These are phyloP conservation scores for Plumapathes pennacea DNA, from an alignment of 92 coral and sea anemone genomes.

Conservation along the genomic window DNA sequence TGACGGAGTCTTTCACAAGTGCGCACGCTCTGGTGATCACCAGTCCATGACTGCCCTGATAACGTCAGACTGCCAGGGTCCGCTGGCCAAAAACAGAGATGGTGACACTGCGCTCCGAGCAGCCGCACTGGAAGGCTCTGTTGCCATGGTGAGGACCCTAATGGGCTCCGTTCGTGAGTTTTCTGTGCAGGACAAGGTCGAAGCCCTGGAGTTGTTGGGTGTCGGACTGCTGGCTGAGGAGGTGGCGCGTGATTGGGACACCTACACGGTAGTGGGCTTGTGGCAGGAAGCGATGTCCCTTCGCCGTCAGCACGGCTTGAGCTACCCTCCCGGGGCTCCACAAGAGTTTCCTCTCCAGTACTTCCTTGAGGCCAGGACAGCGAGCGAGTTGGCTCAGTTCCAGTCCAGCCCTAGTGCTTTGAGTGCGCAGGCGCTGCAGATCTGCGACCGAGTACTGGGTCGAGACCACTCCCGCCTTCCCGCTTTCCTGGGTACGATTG, in stretches of 20 bases:
- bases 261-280: slow-evolving; percentile 66
- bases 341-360: slow-evolving; percentile 65
- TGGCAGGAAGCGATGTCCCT: slow-evolving; percentile 71
- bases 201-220: slow-evolving; percentile 74
- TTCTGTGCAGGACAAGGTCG: slow-evolving; percentile 50
- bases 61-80: slow-evolving; percentile 41
- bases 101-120: slow-evolving; percentile 74
- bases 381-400: slow-evolving; percentile 54
- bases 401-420: slow-evolving; percentile 64
- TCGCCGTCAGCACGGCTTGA: slow-evolving; percentile 49
- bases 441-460: slow-evolving; percentile 65
- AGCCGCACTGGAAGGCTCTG: slow-evolving; percentile 75
- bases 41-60: slow-evolving; percentile 58
- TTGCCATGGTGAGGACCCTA: slow-evolving; percentile 58
- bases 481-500: slow-evolving; percentile 75
- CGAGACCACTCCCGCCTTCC: slow-evolving; percentile 74
- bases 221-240: slow-evolving; percentile 75
- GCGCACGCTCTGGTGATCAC: slow-evolving; percentile 74
- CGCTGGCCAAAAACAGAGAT: slow-evolving; percentile 63
- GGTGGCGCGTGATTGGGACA: slow-evolving; percentile 80
- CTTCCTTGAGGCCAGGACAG: slow-evolving; percentile 66
- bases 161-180: slow-evolving; percentile 62
- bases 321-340: slow-evolving; percentile 14
- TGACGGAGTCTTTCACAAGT: slow-evolving; percentile 75
- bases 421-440: slow-evolving; percentile 77